These are phyloP conservation scores for Adoxophyes honmai DNA, from an alignment of 1,140 invertebrate species.

Conservation along the genomic window DNA sequence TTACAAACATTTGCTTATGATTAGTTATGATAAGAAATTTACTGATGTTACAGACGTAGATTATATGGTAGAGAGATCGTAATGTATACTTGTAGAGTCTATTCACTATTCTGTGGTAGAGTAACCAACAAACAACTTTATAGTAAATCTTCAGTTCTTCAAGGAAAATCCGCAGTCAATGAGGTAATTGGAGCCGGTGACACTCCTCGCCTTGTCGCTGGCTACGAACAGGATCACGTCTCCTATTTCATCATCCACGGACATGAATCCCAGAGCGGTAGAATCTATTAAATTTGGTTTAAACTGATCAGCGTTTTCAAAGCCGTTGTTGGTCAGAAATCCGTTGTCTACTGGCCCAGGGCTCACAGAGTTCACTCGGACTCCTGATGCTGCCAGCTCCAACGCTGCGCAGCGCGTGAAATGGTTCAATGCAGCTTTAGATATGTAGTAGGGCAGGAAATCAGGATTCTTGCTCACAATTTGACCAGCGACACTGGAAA, in stretches of 20 bases:
- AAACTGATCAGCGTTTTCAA: neutral
- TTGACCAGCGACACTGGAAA: conserved; percentile 82
- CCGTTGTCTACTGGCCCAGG: neutral
- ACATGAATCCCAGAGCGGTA: conserved; percentile 14
- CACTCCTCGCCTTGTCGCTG: conserved; percentile 20
- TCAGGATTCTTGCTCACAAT: neutral
- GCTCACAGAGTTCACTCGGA: neutral
- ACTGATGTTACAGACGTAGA: too few relatives aligned
- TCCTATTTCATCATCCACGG: conserved; percentile 17
- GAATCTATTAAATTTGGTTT: neutral
- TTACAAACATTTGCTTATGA: too few relatives aligned
- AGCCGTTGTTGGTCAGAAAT: too few relatives aligned
- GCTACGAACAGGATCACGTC: conserved; percentile 23
- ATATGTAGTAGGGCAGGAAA: neutral
- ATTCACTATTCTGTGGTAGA: too few relatives aligned
- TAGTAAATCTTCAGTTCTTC: too few relatives aligned
- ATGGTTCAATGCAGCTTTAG: conserved; percentile 16
- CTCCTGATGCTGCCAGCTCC: conserved; percentile 3
- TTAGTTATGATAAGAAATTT: too few relatives aligned
- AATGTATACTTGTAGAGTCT: too few relatives aligned
- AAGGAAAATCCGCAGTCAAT: too few relatives aligned
- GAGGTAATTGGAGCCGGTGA: conserved; percentile 17
- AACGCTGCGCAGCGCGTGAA: neutral
- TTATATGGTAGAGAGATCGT: too few relatives aligned
- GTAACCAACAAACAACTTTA: too few relatives aligned